Percentiles rank a stretch among this genome's conserved stretches.
Evolutionary conservation across 1,140 invertebrate genomes (phyloP).

Genomic region (Cepaea nemoralis): DNA sequence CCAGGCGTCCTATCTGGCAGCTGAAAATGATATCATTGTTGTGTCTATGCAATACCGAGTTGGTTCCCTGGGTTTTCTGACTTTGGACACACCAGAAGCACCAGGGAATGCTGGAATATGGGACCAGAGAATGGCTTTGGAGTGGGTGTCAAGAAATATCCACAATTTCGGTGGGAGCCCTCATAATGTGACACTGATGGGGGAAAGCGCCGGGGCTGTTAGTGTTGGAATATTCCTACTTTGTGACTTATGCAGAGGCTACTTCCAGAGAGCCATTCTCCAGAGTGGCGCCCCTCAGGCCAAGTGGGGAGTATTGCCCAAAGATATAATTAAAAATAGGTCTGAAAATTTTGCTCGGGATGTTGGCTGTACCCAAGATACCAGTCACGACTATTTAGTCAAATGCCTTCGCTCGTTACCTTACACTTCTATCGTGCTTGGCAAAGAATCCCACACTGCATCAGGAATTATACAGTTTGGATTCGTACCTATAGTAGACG

Average conservation of each 20-base stretch:
- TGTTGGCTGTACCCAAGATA: constrained; percentile 52
- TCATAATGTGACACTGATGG: constrained; percentile 93
- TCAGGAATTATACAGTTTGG: constrained; percentile 84
- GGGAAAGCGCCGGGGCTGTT: constrained; percentile 95
- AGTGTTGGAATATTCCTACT: constrained; percentile 93
- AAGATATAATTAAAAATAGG: constrained; percentile 74
- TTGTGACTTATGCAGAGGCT: constrained; percentile 85
- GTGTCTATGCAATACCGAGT: constrained; percentile 96
- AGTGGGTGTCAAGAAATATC: constrained; percentile 90
- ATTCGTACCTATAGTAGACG: constrained; percentile 94
- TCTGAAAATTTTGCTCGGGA: constrained; percentile 49
- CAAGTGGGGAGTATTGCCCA: constrained; percentile 91
- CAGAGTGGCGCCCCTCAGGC: constrained; percentile 80
- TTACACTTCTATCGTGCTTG: constrained; percentile 82
- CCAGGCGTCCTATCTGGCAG: constrained; percentile 87
- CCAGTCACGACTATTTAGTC: constrained; percentile 80
- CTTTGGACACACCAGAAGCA: constrained; percentile 88
- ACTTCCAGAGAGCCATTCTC: constrained; percentile 85
- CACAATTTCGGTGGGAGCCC: constrained; percentile 93
- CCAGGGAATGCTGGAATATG: constrained; percentile 95
- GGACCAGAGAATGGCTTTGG: constrained; percentile 89
- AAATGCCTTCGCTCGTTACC: constrained; percentile 80
- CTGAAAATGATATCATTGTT: constrained; percentile 84
- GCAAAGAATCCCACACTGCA: constrained; percentile 85
- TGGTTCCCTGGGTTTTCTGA: constrained; percentile 90